Evolutionary conservation across 1,140 invertebrate genomes (phyloP), one percentile per base, ranked within the genome.

Genomic region (Archegozetes longisetosus): DNA sequence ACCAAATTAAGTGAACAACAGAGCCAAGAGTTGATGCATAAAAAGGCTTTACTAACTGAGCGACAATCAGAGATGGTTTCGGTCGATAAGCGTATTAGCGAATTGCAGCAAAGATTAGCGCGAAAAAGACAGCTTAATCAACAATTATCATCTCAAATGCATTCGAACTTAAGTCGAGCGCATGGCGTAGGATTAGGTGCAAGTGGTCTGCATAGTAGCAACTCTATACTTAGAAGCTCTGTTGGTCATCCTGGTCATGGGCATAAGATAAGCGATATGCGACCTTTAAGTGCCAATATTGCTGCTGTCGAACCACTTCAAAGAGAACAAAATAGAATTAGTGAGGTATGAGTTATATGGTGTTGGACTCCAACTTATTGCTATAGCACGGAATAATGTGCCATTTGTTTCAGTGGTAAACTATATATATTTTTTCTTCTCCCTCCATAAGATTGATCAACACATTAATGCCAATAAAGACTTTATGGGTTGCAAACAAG

Each of bases 1-100:
- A 94, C 94, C 74, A 93, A 94, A 71, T 74, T 96, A 70, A 92
- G 91, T 71, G 86, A 94, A 70, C 88, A 95, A 69, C 90, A 96
- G 72, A 90, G 86, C 70, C 83, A 82, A 40, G 78, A 88, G 60
- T 76, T 95, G 56, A 82, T 83, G 54, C 82, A 86, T 64, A 89
- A 94, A 72, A 78, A 87, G 51, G 84, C 92, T 64, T 83, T 86
- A 20, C 72, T 96, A 63, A 81, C 82, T 20, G 84, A 88, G 64
- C 73, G 86, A 25, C 86, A 92, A 69, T 86, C 88, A 60, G 90
- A 96, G 72, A 84, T 94, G 75, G 78, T 83, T 20, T 82, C 84
- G 54, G 90, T 96, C 68, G 92, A 96, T 73, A 82, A 87, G 63
- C 77, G 89, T 58, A 95, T 97, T 68, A 86, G 86, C 17, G 90